Evolutionary conservation across 2,113 vertebrate species (phyloP), one percentile per base, ranked within the genome.

Genomic region (Halichoerus grypus): DNA sequence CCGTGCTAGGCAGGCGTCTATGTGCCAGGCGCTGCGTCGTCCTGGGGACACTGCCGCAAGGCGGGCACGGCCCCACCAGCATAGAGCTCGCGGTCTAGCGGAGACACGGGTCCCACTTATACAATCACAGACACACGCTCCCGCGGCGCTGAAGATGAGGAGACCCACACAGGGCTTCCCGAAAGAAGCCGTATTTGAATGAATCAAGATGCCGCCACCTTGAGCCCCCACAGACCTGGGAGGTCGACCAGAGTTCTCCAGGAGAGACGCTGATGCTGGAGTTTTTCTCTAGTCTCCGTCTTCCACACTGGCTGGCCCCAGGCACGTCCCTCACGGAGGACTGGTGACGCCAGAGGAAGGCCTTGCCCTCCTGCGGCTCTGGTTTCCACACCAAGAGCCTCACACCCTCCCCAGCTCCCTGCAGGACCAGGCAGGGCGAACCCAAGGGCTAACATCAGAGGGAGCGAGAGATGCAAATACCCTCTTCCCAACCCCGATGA

Each of bases 61-160:
- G 22, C 28, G 2, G 36, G 13, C 3, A 2, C 3, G 12, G 69
- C 26, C 65, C 39, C 5, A 3, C 28, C 33, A 7, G 46, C 49
- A 16, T 0, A 0, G 14, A 59, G n/a, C 65, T 22, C 21, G 9
- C 13, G 4, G 9, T 21, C 22, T 26, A 1, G 4, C 0, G 9
- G 24, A 57, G 19, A 80, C 46, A 0, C 33, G 18, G 51, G 4
- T 55, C 21, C 14, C 22, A 6, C 5, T 0, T 1, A 16, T 0
- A 24, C 5, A 11, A 18, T 10, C 51, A 15, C 1, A 31, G 53
- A 15, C 2, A 21, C 2, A 1, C 9, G 5, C 4, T 7, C 28
- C 19, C 18, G 1, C 7, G 1, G 14, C 0, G 22, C n/a, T 18
- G 3, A 22, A 49, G 51, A 8, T 0, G 0, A 3, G 39, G 21